Base-by-base conservation (phyloP, 2,888 invertebrate genomes). In the Parnassius glacialis region DNA sequence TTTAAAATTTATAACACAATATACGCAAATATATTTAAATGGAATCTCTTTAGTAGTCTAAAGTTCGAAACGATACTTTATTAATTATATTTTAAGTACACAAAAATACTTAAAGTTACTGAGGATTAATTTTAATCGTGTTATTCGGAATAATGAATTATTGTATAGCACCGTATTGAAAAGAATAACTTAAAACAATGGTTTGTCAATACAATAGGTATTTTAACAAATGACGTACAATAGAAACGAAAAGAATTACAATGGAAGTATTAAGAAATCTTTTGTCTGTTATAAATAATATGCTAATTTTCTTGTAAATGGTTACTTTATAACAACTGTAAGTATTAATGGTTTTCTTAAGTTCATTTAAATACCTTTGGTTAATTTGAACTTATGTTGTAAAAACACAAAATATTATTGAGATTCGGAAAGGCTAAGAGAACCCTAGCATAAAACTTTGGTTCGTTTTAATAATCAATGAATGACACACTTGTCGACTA, bases 401-500 rank as follows among this genome's bases (percentile, higher is more conserved):
- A 0, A 34, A 34, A 34, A 34, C 7, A 7, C 34, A 34, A 34
- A 34, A 7, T 1, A 34, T 34, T 34, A 34, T 34, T 34, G 34
- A 34, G 34, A 34, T 34, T 7, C 34, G 34, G 7, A 34, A 34
- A 34, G 25, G 25, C 3, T 25, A 34, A 34, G 34, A 34, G 7
- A 34, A 1, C 34, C 34, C 34, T 34, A 5, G 34, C 34, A 34
- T 34, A 34, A 34, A 34, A 7, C 34, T 34, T 34, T 34, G 7
- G 0, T 7, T 34, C 7, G 0, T 34, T 34, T 34, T 34, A 5
- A 34, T 34, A 34, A 42, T 11, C 16, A 5, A 16, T 53, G 42
- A 43, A 53, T 53, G 7, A 16, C 10, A 16, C 51, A n/a, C 53
- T 68, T 56, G 71, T 65, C 65, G 65, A 64, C 67, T 75, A 67